Base-by-base conservation (phyloP, 2,888 invertebrate species). In the Oscheius sp. region DNA sequence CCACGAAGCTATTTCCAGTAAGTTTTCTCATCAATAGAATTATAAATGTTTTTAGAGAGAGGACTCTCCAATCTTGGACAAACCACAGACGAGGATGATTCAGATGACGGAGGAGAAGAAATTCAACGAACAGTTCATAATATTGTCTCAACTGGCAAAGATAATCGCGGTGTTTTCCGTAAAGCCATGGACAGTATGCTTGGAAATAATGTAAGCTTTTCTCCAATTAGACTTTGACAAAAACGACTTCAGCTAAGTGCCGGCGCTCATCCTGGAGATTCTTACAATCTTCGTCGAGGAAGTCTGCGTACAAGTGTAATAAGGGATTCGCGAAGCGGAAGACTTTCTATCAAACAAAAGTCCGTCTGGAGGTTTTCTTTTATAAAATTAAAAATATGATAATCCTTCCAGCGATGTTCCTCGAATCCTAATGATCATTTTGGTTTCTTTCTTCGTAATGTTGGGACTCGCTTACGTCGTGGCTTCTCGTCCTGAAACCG, bases 211-310 rank as follows among this genome's bases (percentile, higher is more conserved):
- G 70, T 70, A 33, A 12, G 46, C n/a, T 34, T 48, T 31, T 27
- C 20, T 39, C 8, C 3, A 37, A 20, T 53, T 15, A 29, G 15
- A 6, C 17, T 53, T 48, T 48, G n/a, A n/a, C n/a, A n/a, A n/a
- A n/a, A n/a, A n/a, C n/a, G n/a, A 12, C 69, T 72, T 45, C 57
- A 72, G 63, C 69, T 77, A 70, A 61, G 67, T 45, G 71, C 72
- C 0, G 73, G 73, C 5, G 45, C 52, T 29, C 57, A 39, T 12
- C 75, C 73, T 17, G 77, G 75, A 25, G 55, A 65, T 1, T 67
- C 64, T 31, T 79, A 79, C 52, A 74, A 79, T 45, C 69, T 79
- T 37, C 77, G 74, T 37, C 67, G 71, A 17, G 79, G 76, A 17
- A 66, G 66, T 2, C 63, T 69, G 6, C 57, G 73, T 23, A 71